phyloP scores from a whole-genome alignment of 1,140 invertebrate species.

The Drosophila cardini region DNA sequence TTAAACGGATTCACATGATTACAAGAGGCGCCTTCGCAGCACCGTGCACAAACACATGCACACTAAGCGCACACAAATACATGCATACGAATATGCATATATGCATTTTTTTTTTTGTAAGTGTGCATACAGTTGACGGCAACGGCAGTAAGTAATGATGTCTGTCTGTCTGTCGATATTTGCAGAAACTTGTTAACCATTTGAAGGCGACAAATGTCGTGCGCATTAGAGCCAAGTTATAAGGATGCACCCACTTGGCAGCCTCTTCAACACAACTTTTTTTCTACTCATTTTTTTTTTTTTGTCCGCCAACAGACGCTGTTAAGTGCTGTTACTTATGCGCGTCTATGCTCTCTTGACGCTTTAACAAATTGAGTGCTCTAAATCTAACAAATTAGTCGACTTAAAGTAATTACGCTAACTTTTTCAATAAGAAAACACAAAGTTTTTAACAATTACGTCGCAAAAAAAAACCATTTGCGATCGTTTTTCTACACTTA shows the following conservation, averaged over 20 bases:
- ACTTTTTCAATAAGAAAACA: background rate
- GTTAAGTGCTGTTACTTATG: constrained; percentile 27
- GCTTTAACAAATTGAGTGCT: constrained; percentile 30
- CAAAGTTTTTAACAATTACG: background rate
- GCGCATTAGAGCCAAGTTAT: constrained; percentile 63
- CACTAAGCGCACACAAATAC: background rate
- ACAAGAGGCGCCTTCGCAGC: constrained; percentile 32
- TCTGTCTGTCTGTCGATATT: constrained; percentile 70
- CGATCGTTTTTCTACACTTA: background rate
- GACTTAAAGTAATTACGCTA: background rate
- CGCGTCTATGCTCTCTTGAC: constrained; percentile 19
- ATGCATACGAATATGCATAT: background rate
- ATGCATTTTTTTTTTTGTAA: background rate
- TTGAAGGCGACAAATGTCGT: constrained; percentile 77
- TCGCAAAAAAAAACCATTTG: background rate
- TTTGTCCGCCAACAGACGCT: background rate
- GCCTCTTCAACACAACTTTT: constrained; percentile 22
- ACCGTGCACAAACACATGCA: background rate
- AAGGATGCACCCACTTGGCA: constrained; percentile 41
- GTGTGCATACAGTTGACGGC: constrained; percentile 14
- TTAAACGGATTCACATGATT: constrained; percentile 83
- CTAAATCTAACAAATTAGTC: constrained; percentile 26
- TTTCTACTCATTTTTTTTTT: background rate
- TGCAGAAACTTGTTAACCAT: constrained; percentile 79
- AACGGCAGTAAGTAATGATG: constrained; percentile 68